Conservation (phyloP, 2,888 invertebrate genomes). For the Archips crataeganus region DNA sequence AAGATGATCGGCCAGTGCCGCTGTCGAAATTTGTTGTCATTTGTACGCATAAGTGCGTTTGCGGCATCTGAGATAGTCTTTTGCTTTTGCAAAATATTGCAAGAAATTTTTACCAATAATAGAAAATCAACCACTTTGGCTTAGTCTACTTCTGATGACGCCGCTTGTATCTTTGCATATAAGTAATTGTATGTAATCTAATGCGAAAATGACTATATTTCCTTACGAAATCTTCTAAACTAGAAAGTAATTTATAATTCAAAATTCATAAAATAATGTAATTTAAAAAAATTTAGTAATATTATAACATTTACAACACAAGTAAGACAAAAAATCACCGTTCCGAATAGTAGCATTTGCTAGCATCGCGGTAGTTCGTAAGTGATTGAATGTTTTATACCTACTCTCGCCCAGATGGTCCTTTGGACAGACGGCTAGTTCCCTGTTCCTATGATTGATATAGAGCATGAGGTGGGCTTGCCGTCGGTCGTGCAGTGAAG, state of each 20-base stretch:
- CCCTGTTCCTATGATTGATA: neutral
- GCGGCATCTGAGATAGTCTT: no score
- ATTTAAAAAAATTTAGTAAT: neutral
- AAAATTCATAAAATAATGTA: slow-evolving; percentile 11
- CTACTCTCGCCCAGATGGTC: slow-evolving; percentile 23
- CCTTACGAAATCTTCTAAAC: neutral
- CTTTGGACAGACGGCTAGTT: slow-evolving; percentile 14
- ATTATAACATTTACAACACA: slow-evolving; percentile 22
- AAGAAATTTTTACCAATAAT: neutral
- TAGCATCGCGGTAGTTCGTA: slow-evolving; percentile 39
- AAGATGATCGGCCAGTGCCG: no score
- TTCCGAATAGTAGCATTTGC: slow-evolving; percentile 33
- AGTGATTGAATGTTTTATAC: slow-evolving; percentile 38
- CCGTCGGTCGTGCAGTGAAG: slow-evolving; percentile 25
- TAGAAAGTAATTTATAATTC: slow-evolving; percentile 4
- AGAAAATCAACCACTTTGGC: neutral
- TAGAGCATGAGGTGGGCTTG: slow-evolving; percentile 1
- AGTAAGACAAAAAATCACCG: slow-evolving; percentile 23
- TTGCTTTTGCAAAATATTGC: no score
- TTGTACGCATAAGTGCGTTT: no score
- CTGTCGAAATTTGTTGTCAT: no score
- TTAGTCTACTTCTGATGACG: neutral
- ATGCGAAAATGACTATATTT: neutral
- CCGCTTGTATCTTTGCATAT: neutral
- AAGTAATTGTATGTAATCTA: neutral